Conservation (phyloP, 2,888 invertebrate genomes). For the Gnatocerus cornutus region DNA sequence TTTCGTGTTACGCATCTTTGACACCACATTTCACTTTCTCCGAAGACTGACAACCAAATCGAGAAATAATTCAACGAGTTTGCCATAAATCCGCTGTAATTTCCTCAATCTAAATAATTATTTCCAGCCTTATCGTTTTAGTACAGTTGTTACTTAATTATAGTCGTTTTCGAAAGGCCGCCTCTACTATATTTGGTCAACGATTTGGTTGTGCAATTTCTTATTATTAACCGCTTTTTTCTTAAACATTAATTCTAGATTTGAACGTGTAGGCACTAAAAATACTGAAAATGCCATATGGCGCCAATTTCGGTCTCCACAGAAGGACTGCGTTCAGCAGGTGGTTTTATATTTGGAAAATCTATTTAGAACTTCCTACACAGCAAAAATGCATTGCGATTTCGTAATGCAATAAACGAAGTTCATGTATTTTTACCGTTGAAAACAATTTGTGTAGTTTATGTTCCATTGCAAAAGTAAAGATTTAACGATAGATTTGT, state of each 20-base stretch:
- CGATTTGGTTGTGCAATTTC: slow-evolving; percentile 20
- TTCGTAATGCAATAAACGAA: no score
- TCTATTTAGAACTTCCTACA: no score
- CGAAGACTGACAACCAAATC: slow-evolving; percentile 18
- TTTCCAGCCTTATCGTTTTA: slow-evolving; percentile 8
- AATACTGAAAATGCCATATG: no score
- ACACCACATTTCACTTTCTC: slow-evolving; percentile 27
- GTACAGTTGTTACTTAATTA: slow-evolving; percentile 26
- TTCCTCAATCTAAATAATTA: slow-evolving; percentile 17
- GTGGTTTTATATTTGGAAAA: no score
- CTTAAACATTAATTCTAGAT: slow-evolving; percentile 2
- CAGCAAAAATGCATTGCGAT: no score
- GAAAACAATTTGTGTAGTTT: no score
- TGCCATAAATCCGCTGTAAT: slow-evolving; percentile 12
- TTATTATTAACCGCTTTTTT: slow-evolving; percentile 18
- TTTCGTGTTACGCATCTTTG: slow-evolving; percentile 9
- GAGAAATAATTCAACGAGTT: neutral
- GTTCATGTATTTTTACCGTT: no score
- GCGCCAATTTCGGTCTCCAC: no score
- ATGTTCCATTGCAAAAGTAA: no score
- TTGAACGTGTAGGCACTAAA: neutral
- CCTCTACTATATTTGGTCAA: slow-evolving; percentile 22
- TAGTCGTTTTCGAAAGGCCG: slow-evolving; percentile 24
- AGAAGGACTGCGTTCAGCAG: no score
- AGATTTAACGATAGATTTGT: no score